These are phyloP conservation scores for Melipona bicolor DNA, from an alignment of 2,888 invertebrate genomes.

Conservation along the genomic window DNA sequence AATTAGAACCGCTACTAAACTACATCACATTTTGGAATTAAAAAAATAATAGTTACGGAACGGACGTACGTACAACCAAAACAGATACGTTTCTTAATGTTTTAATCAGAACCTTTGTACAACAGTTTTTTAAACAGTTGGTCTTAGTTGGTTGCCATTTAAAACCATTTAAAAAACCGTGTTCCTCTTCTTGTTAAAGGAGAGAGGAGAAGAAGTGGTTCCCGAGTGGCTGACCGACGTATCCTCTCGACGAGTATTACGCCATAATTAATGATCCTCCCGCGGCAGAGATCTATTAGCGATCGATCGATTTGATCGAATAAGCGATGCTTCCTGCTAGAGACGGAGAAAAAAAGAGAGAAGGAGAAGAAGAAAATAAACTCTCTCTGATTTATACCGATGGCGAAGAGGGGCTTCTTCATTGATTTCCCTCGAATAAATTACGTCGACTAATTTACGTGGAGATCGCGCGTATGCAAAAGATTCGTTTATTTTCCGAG, in stretches of 20 bases:
- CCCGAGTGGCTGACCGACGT: slow-evolving; percentile 13
- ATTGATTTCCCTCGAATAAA: slow-evolving; percentile 43
- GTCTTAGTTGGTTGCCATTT: too few species aligned
- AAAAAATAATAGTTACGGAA: too few species aligned
- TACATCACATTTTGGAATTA: too few species aligned
- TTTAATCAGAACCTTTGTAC: too few species aligned
- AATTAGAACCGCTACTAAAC: too few species aligned
- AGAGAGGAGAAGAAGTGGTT: neutral
- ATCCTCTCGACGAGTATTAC: slow-evolving; percentile 59
- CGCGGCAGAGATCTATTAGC: slow-evolving; percentile 65
- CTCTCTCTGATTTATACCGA: slow-evolving; percentile 44
- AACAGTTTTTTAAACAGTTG: too few species aligned
- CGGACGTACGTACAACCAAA: too few species aligned
- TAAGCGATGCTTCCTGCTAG: slow-evolving; percentile 55
- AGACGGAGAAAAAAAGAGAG: neutral
- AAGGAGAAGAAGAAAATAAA: slow-evolving; percentile 2
- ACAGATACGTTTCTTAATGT: too few species aligned
- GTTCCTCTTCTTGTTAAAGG: neutral
- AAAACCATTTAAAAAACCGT: too few species aligned
- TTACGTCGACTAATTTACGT: slow-evolving; percentile 40
- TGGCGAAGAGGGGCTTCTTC: neutral
- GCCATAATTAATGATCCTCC: slow-evolving; percentile 67
- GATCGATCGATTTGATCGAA: slow-evolving; percentile 64
- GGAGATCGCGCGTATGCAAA: slow-evolving; percentile 5
- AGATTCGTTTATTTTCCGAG: slow-evolving; percentile 3